A percentile compares a stretch with the other conserved stretches of the same genome.
These are phyloP conservation scores for Eurytemora carolleeae DNA, from an alignment of 1,140 invertebrate species.

Conservation along the genomic window DNA sequence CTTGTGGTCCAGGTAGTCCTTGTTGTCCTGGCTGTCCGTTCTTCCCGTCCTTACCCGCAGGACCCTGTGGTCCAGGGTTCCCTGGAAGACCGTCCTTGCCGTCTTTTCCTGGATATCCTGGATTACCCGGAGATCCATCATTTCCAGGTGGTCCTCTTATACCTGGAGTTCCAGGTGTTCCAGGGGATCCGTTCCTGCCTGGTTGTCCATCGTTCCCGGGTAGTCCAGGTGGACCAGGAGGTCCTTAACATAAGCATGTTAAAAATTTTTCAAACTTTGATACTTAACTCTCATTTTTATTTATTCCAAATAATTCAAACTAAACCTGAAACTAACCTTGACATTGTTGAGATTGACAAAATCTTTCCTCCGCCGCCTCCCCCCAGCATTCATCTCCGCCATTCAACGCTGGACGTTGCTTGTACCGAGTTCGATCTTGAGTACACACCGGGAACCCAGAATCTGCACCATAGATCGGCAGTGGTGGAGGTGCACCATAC, in stretches of 20 bases:
- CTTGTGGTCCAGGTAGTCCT: constrained; percentile 18
- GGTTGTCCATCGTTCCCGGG: constrained; percentile 17
- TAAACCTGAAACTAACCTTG: no score
- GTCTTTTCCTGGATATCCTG: constrained; percentile 18
- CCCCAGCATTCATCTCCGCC: constrained; percentile 1
- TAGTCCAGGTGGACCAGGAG: constrained; percentile 15
- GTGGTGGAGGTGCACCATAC: no score
- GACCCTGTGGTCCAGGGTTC: constrained; percentile 9
- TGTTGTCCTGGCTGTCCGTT: constrained; percentile 18
- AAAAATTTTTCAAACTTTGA: no score
- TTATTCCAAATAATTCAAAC: no score
- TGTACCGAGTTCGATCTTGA: neutral
- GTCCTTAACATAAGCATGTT: neutral
- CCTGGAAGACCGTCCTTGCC: constrained; percentile 19
- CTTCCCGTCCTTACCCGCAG: constrained; percentile 18
- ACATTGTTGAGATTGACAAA: constrained; percentile 1
- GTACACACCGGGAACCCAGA: neutral
- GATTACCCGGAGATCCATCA: constrained; percentile 18
- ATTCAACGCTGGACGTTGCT: neutral
- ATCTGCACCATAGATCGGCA: no score
- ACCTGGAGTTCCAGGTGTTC: constrained; percentile 26
- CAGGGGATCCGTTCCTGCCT: constrained; percentile 22
- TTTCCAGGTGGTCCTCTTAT: constrained; percentile 19
- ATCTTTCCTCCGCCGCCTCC: neutral
- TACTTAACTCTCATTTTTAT: no score